A percentile compares a stretch with the other conserved stretches of the same genome.
These are phyloP conservation scores for Centropyge bicolor DNA, from an alignment of 2,797 vertebrate species.

Conservation along the genomic window DNA sequence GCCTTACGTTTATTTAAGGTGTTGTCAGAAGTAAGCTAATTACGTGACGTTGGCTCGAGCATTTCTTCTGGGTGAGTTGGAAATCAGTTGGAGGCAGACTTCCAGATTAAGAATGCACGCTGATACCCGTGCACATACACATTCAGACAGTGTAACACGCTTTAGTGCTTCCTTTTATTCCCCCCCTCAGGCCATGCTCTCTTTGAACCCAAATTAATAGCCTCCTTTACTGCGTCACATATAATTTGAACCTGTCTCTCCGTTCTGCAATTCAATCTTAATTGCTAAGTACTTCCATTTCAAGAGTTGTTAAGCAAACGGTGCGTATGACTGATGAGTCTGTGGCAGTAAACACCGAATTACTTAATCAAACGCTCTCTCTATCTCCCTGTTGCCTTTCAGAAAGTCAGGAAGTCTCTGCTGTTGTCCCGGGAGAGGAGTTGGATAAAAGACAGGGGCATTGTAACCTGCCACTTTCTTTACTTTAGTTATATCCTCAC, in stretches of 20 bases:
- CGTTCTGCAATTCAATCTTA: constrained; percentile 68
- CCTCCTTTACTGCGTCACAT: constrained; percentile 71
- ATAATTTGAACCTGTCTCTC: constrained; percentile 73
- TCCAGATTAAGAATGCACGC: constrained; percentile 20
- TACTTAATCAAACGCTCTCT: constrained; percentile 56
- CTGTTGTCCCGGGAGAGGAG: constrained; percentile 50
- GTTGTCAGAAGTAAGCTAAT: constrained; percentile 40
- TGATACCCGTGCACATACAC: constrained; percentile 26
- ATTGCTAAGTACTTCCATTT: constrained; percentile 76
- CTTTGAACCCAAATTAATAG: constrained; percentile 76
- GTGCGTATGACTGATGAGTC: constrained; percentile 64
- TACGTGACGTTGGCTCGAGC: constrained; percentile 17
- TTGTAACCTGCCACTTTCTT: constrained; percentile 60
- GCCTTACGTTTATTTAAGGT: constrained; percentile 45
- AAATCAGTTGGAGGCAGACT: constrained; percentile 12
- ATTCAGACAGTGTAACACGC: constrained; percentile 41
- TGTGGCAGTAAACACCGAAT: constrained; percentile 70
- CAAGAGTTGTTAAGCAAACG: constrained; percentile 76
- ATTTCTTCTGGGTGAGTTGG: constrained; percentile 26
- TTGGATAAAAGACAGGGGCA: constrained; percentile 46
- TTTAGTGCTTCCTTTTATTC: constrained; percentile 52
- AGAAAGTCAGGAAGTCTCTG: constrained; percentile 53
- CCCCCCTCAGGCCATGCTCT: constrained; percentile 51
- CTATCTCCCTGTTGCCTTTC: constrained; percentile 45
- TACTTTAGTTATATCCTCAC: constrained; percentile 49